Base-by-base conservation (phyloP, 2,888 invertebrate genomes). In the Baccha elongata region DNA sequence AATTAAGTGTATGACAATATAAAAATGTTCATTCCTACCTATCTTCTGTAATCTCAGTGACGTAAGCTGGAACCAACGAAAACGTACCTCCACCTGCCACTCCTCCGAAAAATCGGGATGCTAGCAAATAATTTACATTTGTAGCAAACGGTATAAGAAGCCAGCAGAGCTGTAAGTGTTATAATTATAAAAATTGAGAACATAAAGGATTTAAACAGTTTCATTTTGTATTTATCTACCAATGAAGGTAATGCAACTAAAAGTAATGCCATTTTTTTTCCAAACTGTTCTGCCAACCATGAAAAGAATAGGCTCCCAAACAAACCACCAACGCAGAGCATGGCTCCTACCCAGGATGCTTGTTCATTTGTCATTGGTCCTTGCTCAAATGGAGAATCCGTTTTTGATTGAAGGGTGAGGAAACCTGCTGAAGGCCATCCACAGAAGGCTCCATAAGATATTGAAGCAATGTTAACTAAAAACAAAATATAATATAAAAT, bases 341-440 rank as follows among this genome's bases (percentile, higher is more conserved):
- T 86, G 0, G 90, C 87, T 0, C 88, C 89, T n/a, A 91, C 88
- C 89, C 89, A 90, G 7, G 91, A 91, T 21, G 87, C 86, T 67
- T 90, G 88, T n/a, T 86, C 85, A 37, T 79, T 72, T 2, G 84
- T 87, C 64, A 91, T 65, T 0, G 89, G 88, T 2, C 90, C 90
- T 4, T 87, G 84, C n/a, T 86, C 85, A 46, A 91, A 60, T 0
- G 89, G 89, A 35, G 89, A 88, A 0, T 86, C 71, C 1, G 5
- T n/a, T 0, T 85, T 74, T 1, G 88, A 86, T 62, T 87, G 85
- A 1, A 91, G 75, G n/a, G 89, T 86, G 11, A 89, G 78, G 23
- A 90, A 88, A 79, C 88, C 88, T 2, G 90, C 86, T 1, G 90
- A 90, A 0, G 88, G 86, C 91, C 91, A 91, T 26, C 90, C 90